Evolutionary conservation across 2,797 vertebrate species (phyloP).

Genomic region (Pseudomugil tenellus): DNA sequence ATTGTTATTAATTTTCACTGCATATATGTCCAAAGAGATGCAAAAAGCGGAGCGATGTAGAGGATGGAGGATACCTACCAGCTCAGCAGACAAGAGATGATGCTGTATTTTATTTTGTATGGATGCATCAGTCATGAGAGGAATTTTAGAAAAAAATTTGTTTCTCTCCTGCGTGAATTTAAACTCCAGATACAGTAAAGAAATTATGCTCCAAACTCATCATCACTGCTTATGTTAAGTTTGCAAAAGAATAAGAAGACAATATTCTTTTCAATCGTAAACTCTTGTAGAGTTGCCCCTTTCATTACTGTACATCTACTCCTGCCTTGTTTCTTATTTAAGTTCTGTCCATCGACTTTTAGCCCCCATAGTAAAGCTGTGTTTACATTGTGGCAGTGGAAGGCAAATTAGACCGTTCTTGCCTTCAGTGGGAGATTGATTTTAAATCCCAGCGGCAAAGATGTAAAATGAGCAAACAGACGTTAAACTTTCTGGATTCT

Average conservation of each 20-base stretch:
- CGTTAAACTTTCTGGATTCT: constrained; percentile 27
- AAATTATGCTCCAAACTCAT: not conserved
- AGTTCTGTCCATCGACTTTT: constrained; percentile 18
- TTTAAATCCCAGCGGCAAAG: constrained; percentile 24
- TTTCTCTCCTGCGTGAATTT: not conserved
- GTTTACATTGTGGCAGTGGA: constrained; percentile 33
- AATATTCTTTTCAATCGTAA: not conserved
- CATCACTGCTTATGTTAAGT: not conserved
- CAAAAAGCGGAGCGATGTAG: constrained; percentile 30
- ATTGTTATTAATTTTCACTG: constrained; percentile 71
- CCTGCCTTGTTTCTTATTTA: constrained; percentile 19
- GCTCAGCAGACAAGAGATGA: constrained; percentile 43
- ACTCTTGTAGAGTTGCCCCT: not conserved
- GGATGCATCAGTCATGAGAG: constrained; percentile 20
- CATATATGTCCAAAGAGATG: constrained; percentile 38
- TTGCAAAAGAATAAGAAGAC: not conserved
- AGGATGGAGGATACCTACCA: constrained; percentile 55
- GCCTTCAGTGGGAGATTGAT: constrained; percentile 36
- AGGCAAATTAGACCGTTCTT: constrained; percentile 31
- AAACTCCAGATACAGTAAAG: not conserved
- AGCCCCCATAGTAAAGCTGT: constrained; percentile 22
- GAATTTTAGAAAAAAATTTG: constrained; percentile 32
- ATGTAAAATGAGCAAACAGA: constrained; percentile 39
- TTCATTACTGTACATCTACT: constrained; percentile 6
- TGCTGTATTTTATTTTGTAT: constrained; percentile 44